Base-by-base conservation (phyloP, 2,888 invertebrate species). In the Congeria kusceri region DNA sequence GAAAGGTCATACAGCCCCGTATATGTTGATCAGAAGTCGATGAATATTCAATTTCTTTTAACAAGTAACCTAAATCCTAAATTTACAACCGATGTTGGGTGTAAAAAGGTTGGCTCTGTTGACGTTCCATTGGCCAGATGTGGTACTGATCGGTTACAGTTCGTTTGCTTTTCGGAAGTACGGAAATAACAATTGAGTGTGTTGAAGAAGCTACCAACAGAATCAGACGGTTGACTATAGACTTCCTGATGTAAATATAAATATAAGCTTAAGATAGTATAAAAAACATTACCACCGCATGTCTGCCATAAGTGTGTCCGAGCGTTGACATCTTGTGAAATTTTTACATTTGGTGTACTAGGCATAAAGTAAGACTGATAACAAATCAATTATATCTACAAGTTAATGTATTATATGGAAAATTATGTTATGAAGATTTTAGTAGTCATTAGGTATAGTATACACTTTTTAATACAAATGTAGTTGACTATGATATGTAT, bases 151-250 rank as follows among this genome's bases (percentile, higher is more conserved):
- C 56, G 2, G 74, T 80, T 25, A 57, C 32, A 0, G 85, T 79
- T 5, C 46, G 69, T 23, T 64, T 86, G 58, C 80, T 73, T 29
- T 83, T 84, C 29, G 85, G 83, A 13, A 82, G 82, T 0, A 82
- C 85, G 18, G 85, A 86, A 66, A 61, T 82, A 0, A 47, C 71
- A 9, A 82, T 86, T 0, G 58, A 78, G 27, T 78, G 77, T 23
- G 56, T 27, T 13, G 71, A 72, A 7, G 57, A 72, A 47, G 49
- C 59, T 5, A 80, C 75, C 1, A 74, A 71, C 15, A 67, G 66
- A 53, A 57, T 70, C 7, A 62, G 32, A 0, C 39, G 57, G 23
- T 20, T 57, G 53, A 70, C 46, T 59, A 61, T 70, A 27, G 70
- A 70, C n/a, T 70, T 62, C 28, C 44, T 70, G 46, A 49, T 46